A percentile compares a stretch with the other conserved stretches of the same genome.
Evolutionary conservation across 2,797 vertebrate genomes (phyloP).

Genomic region (Chelon auratus): DNA sequence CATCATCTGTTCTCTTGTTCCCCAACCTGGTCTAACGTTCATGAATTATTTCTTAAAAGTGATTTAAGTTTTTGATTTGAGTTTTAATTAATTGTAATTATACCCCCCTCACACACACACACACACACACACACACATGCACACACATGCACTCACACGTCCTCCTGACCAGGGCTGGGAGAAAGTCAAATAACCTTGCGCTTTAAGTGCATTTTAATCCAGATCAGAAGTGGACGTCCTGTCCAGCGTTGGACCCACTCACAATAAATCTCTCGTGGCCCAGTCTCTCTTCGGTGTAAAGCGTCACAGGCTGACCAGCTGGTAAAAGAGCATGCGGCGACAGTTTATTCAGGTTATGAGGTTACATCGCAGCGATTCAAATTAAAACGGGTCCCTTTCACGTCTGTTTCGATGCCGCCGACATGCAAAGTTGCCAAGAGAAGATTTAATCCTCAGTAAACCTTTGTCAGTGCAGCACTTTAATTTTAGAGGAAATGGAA

Average conservation of each 20-base stretch:
- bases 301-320: conserved; percentile 35
- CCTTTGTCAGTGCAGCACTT: conserved; percentile 36
- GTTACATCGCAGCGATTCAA: conserved; percentile 38
- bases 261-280: conserved; percentile 23
- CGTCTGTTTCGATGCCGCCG: conserved; percentile 45
- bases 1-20: conserved; percentile 28
- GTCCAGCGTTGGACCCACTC: conserved; percentile 16
- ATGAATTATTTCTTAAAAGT: conserved; percentile 46
- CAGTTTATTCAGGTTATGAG: conserved; percentile 35
- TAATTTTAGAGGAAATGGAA: conserved; percentile 44
- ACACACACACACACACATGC: neutral
- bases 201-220: conserved; percentile 18
- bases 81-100: conserved; percentile 47
- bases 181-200: conserved; percentile 16
- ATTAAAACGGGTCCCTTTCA: conserved; percentile 40
- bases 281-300: conserved; percentile 31
- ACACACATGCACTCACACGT: neutral
- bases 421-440: conserved; percentile 53
- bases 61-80: neutral
- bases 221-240: conserved; percentile 4
- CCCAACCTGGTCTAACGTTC: conserved; percentile 21
- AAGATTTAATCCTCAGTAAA: conserved; percentile 63
- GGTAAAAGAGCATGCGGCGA: conserved; percentile 31
- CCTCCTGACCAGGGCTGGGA: conserved; percentile 15
- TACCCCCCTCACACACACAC: neutral